phyloP scores from a whole-genome alignment of 2,888 invertebrate genomes.

The Fabriciana adippe region DNA sequence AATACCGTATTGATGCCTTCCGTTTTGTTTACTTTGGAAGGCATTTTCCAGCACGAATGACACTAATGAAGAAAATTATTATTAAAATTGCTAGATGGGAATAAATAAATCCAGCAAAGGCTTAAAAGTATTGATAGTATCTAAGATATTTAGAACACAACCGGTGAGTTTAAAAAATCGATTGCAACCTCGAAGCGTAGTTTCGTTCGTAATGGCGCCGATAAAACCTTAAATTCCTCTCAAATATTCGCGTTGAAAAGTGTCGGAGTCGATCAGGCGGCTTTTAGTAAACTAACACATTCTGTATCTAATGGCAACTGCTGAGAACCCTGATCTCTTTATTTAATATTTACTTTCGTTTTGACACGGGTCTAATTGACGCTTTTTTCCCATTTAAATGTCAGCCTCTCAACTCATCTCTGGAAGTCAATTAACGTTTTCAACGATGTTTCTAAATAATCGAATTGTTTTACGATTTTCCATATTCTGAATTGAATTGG shows the following conservation, averaged over 20 bases:
- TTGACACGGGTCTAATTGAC: slow-evolving; percentile 39
- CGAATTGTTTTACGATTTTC: slow-evolving; percentile 19
- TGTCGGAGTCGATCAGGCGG: slow-evolving; percentile 52
- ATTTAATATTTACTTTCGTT: slow-evolving; percentile 35
- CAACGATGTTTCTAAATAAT: slow-evolving; percentile 29
- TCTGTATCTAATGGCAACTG: slow-evolving; percentile 30
- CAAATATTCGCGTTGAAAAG: slow-evolving; percentile 51
- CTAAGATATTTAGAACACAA: slow-evolving; percentile 12
- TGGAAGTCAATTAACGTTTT: slow-evolving; percentile 33
- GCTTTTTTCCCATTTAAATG: slow-evolving; percentile 37
- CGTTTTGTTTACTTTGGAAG: slow-evolving; percentile 16
- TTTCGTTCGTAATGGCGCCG: slow-evolving; percentile 41
- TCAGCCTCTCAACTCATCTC: slow-evolving; percentile 33
- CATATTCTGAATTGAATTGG: background rate
- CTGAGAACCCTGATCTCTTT: slow-evolving; percentile 27
- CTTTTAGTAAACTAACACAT: slow-evolving; percentile 41
- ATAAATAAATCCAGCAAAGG: background rate
- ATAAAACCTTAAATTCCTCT: slow-evolving; percentile 49
- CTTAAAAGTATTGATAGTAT: slow-evolving; percentile 4
- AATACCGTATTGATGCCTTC: slow-evolving; percentile 27
- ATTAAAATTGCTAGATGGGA: too few relatives aligned
- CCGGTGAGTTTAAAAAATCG: slow-evolving; percentile 18
- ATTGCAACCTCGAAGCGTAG: slow-evolving; percentile 19
- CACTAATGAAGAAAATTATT: too few relatives aligned
- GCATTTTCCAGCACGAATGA: slow-evolving; percentile 2